Conservation (phyloP, 2,888 invertebrate species). For the Ferdinandea cuprea region DNA sequence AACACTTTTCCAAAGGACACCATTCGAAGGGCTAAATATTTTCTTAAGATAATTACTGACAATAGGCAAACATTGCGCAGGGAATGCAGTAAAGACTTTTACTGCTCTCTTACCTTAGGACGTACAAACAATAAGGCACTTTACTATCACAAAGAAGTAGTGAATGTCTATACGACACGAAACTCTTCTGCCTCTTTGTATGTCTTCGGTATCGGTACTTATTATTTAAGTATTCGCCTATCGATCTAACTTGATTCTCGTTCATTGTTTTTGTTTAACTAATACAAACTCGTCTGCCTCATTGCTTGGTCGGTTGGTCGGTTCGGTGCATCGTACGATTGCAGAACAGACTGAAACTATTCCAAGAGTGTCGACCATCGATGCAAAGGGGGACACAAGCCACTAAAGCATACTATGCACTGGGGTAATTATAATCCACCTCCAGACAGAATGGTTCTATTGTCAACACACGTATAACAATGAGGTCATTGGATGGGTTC, state of each 20-base stretch:
- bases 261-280: constrained; percentile 60
- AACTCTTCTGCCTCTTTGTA: background rate
- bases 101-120: too few relatives aligned
- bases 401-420: constrained; percentile 28
- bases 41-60: too few relatives aligned
- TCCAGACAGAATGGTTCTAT: constrained; percentile 49
- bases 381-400: background rate
- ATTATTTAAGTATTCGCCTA: constrained; percentile 43
- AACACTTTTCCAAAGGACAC: too few relatives aligned
- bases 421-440: constrained; percentile 60
- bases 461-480: constrained; percentile 62
- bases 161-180: background rate
- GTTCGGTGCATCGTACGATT: constrained; percentile 47
- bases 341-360: constrained; percentile 4
- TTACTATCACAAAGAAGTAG: constrained; percentile 20
- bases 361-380: constrained; percentile 11
- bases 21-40: too few relatives aligned
- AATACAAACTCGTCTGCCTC: constrained; percentile 49
- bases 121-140: too few relatives aligned
- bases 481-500: constrained; percentile 30
- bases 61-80: too few relatives aligned
- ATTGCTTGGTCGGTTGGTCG: too few relatives aligned
- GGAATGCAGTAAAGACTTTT: too few relatives aligned
- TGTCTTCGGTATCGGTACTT: constrained; percentile 34
- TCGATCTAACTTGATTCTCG: constrained; percentile 47